Evolutionary conservation across 1,140 invertebrate genomes (phyloP).

Genomic region (Bursaphelenchus mucronatus): DNA sequence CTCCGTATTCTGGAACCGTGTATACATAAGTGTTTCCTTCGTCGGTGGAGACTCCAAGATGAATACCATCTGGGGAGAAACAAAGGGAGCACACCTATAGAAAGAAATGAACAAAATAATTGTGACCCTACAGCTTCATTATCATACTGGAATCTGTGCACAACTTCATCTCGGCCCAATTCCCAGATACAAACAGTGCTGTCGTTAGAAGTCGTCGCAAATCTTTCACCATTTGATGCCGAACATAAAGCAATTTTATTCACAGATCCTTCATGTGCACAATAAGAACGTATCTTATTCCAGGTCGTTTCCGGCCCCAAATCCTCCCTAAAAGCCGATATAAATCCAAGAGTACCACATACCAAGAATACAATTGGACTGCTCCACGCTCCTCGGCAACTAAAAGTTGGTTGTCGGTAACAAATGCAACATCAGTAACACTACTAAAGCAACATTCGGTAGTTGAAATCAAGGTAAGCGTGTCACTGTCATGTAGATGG

Average conservation of each 20-base stretch:
- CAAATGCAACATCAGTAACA: not conserved
- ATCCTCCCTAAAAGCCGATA: constrained; percentile 9
- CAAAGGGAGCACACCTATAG: not conserved
- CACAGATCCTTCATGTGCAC: not conserved
- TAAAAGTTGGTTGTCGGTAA: constrained; percentile 7
- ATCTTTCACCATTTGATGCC: constrained; percentile 1
- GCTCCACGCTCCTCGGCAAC: not conserved
- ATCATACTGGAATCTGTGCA: not conserved
- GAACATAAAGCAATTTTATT: not conserved
- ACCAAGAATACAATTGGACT: constrained; percentile 6
- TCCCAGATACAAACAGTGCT: constrained; percentile 12
- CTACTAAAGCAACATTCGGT: not conserved
- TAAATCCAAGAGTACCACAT: not conserved
- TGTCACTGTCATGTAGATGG: constrained; percentile 1
- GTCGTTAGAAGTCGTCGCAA: constrained; percentile 3
- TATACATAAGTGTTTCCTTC: constrained; percentile 15
- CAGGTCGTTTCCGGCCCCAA: constrained; percentile 6
- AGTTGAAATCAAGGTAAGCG: not conserved
- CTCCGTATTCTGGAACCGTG: not conserved
- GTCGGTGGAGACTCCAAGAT: constrained; percentile 5
- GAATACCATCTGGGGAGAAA: constrained; percentile 13
- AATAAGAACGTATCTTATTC: not conserved
- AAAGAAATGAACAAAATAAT: not conserved
- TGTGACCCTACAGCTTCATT: constrained; percentile 10
- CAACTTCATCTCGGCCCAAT: constrained; percentile 1